phyloP scores from a whole-genome alignment of 2,113 vertebrate genomes.

The Ptilorrhoa leucosticta region DNA sequence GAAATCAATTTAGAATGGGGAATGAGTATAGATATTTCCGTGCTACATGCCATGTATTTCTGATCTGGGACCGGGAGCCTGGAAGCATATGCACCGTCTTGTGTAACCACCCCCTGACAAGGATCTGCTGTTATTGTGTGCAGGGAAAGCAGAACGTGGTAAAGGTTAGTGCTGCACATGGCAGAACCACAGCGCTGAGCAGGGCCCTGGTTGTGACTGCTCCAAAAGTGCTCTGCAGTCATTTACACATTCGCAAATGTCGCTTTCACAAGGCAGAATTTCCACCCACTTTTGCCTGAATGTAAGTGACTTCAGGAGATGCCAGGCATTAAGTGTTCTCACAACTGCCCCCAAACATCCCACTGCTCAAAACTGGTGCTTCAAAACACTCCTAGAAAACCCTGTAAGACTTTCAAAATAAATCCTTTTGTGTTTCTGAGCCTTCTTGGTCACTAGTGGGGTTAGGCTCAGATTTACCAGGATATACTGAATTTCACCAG shows the following conservation, averaged over 20 bases:
- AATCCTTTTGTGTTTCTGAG: background rate
- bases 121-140: conserved; percentile 22
- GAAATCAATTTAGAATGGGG: background rate
- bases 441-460: background rate
- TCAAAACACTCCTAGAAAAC: conserved; percentile 5
- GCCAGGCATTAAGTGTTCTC: conserved; percentile 52
- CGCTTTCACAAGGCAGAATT: conserved; percentile 20
- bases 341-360: conserved; percentile 24
- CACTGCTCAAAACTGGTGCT: background rate
- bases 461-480: background rate
- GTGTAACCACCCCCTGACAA: conserved; percentile 36
- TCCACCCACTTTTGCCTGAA: conserved; percentile 48
- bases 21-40: background rate
- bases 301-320: conserved; percentile 20
- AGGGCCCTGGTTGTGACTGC: background rate
- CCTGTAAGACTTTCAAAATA: background rate
- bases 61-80: background rate
- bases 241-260: conserved; percentile 53
- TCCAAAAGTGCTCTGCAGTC: background rate
- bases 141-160: conserved; percentile 17
- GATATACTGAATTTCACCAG: background rate
- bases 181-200: background rate
- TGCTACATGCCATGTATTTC: background rate
- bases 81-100: background rate
- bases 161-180: conserved; percentile 51